Percentiles rank a stretch among this genome's conserved stretches.
Conservation (phyloP, 2,113 vertebrate species). For the Plecotus auritus region DNA sequence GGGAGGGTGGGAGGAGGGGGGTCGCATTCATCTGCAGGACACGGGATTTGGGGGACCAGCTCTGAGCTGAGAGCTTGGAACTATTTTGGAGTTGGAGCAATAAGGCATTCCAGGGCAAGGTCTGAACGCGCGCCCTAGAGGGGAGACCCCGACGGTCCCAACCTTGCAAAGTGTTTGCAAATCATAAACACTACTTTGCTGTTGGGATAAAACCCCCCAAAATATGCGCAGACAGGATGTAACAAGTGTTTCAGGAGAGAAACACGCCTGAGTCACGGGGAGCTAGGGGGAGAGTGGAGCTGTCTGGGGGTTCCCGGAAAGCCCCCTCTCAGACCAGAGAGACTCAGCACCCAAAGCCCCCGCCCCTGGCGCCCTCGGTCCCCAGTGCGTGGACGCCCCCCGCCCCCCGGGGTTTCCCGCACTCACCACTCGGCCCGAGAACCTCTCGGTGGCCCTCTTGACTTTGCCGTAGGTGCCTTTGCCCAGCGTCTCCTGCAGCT, state of each 20-base stretch:
- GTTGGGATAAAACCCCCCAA: constrained; percentile 8
- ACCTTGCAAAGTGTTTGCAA: constrained; percentile 39
- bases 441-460: constrained; percentile 95
- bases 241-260: constrained; percentile 70
- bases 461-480: constrained; percentile 98
- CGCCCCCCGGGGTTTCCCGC: not conserved
- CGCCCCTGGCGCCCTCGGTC: not conserved
- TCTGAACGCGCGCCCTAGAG: not conserved
- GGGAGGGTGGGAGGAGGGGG: no score
- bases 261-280: constrained; percentile 55
- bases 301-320: not conserved
- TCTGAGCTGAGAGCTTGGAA: not conserved
- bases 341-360: not conserved
- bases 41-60: not conserved
- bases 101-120: not conserved
- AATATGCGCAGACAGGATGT: constrained; percentile 69
- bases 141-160: not conserved
- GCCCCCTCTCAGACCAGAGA: not conserved
- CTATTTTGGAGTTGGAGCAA: not conserved
- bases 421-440: constrained; percentile 96
- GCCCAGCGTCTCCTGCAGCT: constrained; percentile 97
- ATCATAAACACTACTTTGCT: constrained; percentile 61
- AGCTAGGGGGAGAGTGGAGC: not conserved
- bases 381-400: not conserved
- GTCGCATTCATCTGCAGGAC: not conserved